phyloP scores from a whole-genome alignment of 2,113 vertebrate genomes.

The Oryzias melastigma region DNA sequence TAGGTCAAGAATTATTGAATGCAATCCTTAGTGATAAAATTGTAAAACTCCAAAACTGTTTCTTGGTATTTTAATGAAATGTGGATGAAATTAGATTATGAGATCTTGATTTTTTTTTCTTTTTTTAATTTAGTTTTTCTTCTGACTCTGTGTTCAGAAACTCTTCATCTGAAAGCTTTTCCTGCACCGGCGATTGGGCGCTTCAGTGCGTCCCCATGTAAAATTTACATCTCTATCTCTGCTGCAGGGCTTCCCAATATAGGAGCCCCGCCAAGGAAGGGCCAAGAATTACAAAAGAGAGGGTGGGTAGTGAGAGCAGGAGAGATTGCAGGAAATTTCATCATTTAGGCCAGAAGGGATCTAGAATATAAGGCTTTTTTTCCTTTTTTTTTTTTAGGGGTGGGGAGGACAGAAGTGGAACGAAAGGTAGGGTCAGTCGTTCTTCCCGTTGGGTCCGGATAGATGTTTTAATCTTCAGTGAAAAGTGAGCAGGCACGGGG shows the following conservation, averaged over 20 bases:
- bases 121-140: no score
- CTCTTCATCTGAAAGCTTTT: slow-evolving; percentile 2
- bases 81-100: no score
- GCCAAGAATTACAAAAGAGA: slow-evolving; percentile 26
- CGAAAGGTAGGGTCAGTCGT: slow-evolving; percentile 27
- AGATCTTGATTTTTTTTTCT: no score
- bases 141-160: background rate
- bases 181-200: slow-evolving; percentile 3
- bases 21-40: no score
- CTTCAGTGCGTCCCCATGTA: slow-evolving; percentile 27
- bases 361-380: slow-evolving; percentile 20
- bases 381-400: background rate
- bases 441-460: slow-evolving; percentile 26
- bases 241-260: slow-evolving; percentile 17
- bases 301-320: slow-evolving; percentile 6
- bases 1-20: no score
- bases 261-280: slow-evolving; percentile 33
- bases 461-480: slow-evolving; percentile 31
- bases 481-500: slow-evolving; percentile 18
- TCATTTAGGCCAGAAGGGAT: slow-evolving; percentile 47
- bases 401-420: background rate
- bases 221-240: slow-evolving; percentile 45
- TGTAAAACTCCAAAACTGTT: no score
- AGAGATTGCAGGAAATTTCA: slow-evolving; percentile 68
- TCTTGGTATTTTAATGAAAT: no score